Conservation (phyloP, 1,140 invertebrate genomes). For the Atopsyche davidsoni region DNA sequence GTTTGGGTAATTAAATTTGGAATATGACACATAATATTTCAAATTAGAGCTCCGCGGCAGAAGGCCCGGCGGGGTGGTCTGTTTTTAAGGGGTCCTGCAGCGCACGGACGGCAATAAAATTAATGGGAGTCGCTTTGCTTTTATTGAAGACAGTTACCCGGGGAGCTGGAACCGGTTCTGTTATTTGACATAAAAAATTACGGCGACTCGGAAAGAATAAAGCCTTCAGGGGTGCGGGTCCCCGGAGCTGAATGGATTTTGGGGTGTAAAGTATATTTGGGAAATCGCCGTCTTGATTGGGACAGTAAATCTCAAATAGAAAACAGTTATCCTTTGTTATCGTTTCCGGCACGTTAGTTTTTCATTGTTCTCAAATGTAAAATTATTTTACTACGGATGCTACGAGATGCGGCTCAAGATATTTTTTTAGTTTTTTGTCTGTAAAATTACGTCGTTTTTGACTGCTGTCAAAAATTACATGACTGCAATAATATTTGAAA, state of each 20-base stretch:
- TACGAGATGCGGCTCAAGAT: too few species aligned
- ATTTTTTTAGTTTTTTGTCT: too few species aligned
- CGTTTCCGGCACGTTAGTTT: neutral
- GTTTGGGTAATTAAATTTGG: too few species aligned
- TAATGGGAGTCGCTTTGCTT: constrained; percentile 29
- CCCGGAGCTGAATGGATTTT: constrained; percentile 26
- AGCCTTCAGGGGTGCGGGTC: constrained; percentile 7
- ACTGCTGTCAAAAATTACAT: too few species aligned
- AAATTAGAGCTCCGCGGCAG: too few species aligned
- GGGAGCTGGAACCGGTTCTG: too few species aligned
- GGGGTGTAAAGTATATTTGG: constrained; percentile 19
- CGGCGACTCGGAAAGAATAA: constrained; percentile 17
- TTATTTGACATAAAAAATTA: constrained; percentile 31
- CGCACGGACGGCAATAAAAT: constrained; percentile 25
- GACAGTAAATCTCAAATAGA: constrained; percentile 10
- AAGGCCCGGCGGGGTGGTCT: neutral
- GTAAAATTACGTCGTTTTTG: too few species aligned
- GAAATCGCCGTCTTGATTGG: constrained; percentile 20
- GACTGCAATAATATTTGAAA: too few species aligned
- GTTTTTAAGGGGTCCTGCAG: neutral
- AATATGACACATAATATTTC: too few species aligned
- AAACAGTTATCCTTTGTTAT: neutral
- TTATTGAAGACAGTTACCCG: constrained; percentile 30
- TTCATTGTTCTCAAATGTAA: neutral
- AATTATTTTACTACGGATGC: neutral